Evolutionary conservation across 2,113 vertebrate genomes (phyloP).

Genomic region (Engraulis encrasicolus): DNA sequence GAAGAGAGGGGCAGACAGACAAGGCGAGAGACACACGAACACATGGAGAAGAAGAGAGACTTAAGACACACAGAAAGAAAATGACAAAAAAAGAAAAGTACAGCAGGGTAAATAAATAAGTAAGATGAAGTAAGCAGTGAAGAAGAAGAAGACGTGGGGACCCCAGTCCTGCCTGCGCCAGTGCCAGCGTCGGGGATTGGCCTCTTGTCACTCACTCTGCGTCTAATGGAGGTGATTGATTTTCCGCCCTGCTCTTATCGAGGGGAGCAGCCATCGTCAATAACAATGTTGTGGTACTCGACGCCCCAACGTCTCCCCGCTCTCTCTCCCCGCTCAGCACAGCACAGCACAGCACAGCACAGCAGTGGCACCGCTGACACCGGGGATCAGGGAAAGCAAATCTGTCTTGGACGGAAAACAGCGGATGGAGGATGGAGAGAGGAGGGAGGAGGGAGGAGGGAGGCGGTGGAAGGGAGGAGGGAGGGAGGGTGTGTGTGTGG

Average conservation of each 20-base stretch:
- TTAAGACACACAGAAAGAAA: slow-evolving; percentile 17
- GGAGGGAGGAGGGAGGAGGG: too few relatives aligned
- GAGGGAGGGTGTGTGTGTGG: not conserved
- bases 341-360: too few relatives aligned
- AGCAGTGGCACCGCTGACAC: slow-evolving; percentile 11
- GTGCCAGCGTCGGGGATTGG: slow-evolving; percentile 47
- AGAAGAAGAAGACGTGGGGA: slow-evolving; percentile 16
- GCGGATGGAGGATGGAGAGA: slow-evolving; percentile 16
- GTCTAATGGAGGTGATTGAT: slow-evolving; percentile 59
- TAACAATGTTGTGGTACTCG: slow-evolving; percentile 53
- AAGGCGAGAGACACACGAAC: too few relatives aligned
- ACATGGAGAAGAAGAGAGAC: slow-evolving; percentile 26
- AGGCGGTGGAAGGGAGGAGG: slow-evolving; percentile 18
- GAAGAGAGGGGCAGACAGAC: slow-evolving; percentile 17
- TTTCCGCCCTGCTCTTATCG: slow-evolving; percentile 51
- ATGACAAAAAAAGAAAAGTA: slow-evolving; percentile 31
- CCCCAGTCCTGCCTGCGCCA: too few relatives aligned
- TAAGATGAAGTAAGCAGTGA: slow-evolving; percentile 23
- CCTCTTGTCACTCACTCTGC: slow-evolving; percentile 54
- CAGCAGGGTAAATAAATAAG: too few relatives aligned
- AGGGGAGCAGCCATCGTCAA: slow-evolving; percentile 52
- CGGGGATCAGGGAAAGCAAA: slow-evolving; percentile 23
- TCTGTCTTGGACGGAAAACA: slow-evolving; percentile 38
- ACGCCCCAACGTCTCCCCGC: slow-evolving; percentile 34
- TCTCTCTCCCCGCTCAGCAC: too few relatives aligned